Evolutionary conservation across 1,140 invertebrate genomes (phyloP).

Genomic region (Rhopalosiphum padi): DNA sequence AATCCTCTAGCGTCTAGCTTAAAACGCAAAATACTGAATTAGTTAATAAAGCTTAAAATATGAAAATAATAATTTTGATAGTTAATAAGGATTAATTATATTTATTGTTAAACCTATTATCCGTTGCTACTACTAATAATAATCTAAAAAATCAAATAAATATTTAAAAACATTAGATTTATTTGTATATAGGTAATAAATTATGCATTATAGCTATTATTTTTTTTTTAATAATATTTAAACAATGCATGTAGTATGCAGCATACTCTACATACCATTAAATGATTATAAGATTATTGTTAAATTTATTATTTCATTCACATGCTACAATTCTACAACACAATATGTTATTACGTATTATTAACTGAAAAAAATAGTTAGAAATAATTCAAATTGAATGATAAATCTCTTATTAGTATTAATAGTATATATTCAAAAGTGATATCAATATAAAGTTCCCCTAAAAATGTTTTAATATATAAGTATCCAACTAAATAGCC

Average conservation of each 20-base stretch:
- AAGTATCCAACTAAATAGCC: neutral
- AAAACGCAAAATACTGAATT: neutral
- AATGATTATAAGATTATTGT: neutral
- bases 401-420: neutral
- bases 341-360: neutral
- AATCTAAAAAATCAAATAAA: neutral
- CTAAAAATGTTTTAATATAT: neutral
- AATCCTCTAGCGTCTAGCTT: neutral
- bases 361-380: neutral
- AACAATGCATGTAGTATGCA: neutral
- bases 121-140: neutral
- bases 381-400: neutral
- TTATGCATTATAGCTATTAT: neutral
- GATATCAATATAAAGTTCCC: neutral
- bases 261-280: neutral
- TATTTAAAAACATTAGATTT: neutral
- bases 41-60: neutral
- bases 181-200: neutral
- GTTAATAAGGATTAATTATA: neutral
- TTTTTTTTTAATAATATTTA: neutral
- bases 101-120: neutral
- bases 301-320: conserved; percentile 7
- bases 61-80: neutral
- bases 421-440: neutral
- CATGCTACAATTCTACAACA: neutral